Conservation (phyloP, 2,797 vertebrate genomes). For the Hypotaenidia okinawae region DNA sequence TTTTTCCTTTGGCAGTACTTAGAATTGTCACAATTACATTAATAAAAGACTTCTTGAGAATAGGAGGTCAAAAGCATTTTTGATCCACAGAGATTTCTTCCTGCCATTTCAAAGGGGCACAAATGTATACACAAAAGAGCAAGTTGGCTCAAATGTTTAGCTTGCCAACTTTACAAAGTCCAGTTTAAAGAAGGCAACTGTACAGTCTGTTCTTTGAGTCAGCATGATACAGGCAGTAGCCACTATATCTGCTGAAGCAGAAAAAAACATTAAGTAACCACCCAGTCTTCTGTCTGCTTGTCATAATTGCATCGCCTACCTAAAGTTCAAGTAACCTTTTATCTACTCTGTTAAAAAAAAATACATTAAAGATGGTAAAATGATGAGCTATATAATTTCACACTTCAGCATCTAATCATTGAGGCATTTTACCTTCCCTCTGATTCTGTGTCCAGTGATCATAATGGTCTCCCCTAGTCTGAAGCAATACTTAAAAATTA, state of each 20-base stretch:
- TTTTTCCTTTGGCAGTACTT: background rate
- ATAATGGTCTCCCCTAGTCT: background rate
- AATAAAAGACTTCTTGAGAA: background rate
- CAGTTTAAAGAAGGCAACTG: background rate
- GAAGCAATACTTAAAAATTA: background rate
- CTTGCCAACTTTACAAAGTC: background rate
- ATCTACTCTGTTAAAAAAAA: background rate
- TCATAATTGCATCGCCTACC: background rate
- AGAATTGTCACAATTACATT: background rate
- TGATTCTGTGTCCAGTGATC: background rate
- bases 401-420: background rate
- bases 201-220: background rate
- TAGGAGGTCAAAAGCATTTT: background rate
- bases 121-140: background rate
- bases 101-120: background rate
- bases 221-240: background rate
- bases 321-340: background rate
- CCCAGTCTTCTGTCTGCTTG: background rate
- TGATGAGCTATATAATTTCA: background rate
- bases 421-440: background rate
- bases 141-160: background rate
- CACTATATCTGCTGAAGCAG: background rate
- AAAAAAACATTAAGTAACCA: constrained; percentile 8
- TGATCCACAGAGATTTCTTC: background rate
- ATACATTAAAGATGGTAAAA: background rate